Evolutionary conservation across 1,140 invertebrate genomes (phyloP), one percentile per base, ranked within the genome.

Genomic region (Pseudomyrmex sp.): DNA sequence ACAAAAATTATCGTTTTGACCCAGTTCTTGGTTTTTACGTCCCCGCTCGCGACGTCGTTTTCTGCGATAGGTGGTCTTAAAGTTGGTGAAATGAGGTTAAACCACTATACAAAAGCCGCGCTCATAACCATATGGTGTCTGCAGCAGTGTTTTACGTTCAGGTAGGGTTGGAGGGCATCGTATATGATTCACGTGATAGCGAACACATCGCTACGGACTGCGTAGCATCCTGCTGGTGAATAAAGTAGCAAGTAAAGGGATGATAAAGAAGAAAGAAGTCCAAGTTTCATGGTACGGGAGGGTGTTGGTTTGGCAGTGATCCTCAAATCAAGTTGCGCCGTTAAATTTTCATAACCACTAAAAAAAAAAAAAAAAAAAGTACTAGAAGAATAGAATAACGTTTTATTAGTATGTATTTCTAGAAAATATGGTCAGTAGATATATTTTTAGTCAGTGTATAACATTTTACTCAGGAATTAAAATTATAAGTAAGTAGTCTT

Each of bases 81-180:
- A 80, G 76, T 72, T 80, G 68, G 69, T 52, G 70, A 84, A 89
- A 86, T 75, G 50, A 86, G 87, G 88, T 89, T 89, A 88, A 89
- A 46, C 68, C 48, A 84, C 46, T 62, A 75, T 88, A 72, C 59
- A 79, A 82, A 82, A 86, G 80, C 63, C 85, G 70, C 74, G 62
- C 74, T 80, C 74, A 82, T 74, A 87, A 87, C 88, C 87, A 89
- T 89, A 89, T 89, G 88, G 88, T 84, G 82, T 89, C 68, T 89
- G 77, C 66, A 82, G 88, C 70, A 77, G 86, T 89, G 88, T 89
- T 89, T 87, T 85, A 84, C 59, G 58, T 35, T 44, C 66, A 80
- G 46, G 87, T 89, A 89, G 82, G 80, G 88, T 89, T 88, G 72
- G 56, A 35, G 58, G 18, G 23, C 35, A 44, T 83, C 58, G 68